These are phyloP conservation scores for Lithophane ornitopus DNA, from an alignment of 2,888 invertebrate species.

Conservation along the genomic window DNA sequence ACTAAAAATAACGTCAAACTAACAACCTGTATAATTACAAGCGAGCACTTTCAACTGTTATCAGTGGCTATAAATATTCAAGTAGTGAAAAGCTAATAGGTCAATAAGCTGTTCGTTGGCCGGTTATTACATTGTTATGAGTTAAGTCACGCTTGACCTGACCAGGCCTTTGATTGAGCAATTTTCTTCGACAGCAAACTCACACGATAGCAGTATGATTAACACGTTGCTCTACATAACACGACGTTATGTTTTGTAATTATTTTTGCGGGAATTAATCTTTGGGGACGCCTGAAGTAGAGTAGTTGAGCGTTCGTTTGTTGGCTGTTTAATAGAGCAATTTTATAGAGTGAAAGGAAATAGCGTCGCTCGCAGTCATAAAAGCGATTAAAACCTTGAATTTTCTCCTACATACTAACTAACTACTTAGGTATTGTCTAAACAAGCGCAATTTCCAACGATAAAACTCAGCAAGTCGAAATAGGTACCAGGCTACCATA, in stretches of 20 bases:
- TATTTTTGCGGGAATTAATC: constrained; percentile 61
- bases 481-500: constrained; percentile 43
- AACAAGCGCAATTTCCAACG: constrained; percentile 1
- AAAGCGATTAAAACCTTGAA: background rate
- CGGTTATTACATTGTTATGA: constrained; percentile 80
- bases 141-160: constrained; percentile 80
- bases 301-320: constrained; percentile 30
- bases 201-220: constrained; percentile 77
- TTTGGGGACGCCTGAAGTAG: constrained; percentile 26
- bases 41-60: constrained; percentile 65
- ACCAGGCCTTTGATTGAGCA: constrained; percentile 79
- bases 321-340: constrained; percentile 21
- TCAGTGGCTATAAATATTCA: constrained; percentile 77
- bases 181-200: constrained; percentile 80
- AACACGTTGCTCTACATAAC: constrained; percentile 74
- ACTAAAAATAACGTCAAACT: constrained; percentile 52
- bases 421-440: background rate
- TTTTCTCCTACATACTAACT: background rate
- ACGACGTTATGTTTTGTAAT: constrained; percentile 63
- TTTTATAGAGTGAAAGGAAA: constrained; percentile 12
- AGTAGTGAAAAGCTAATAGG: constrained; percentile 80
- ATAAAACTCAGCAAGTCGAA: constrained; percentile 10
- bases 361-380: background rate
- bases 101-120: constrained; percentile 75
- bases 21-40: constrained; percentile 61